A percentile compares a stretch with the other conserved stretches of the same genome.
Conservation (phyloP, 1,140 invertebrate species). For the Ceratitis capitata region DNA sequence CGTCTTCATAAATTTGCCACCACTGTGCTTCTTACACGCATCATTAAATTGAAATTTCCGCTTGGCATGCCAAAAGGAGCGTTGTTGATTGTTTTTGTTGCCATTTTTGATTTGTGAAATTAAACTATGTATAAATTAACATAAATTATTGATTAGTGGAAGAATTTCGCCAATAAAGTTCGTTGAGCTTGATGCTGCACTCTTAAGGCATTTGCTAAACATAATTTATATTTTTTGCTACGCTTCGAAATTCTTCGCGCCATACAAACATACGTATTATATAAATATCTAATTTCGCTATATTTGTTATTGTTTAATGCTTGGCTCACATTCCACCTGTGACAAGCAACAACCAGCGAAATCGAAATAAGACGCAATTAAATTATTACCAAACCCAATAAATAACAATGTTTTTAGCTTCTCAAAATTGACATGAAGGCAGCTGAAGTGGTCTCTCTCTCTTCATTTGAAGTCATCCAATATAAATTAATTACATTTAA, state of each 20-base stretch:
- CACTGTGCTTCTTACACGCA: neutral
- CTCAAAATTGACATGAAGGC: no score
- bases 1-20: neutral
- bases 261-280: neutral
- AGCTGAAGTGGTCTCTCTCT: no score
- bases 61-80: neutral
- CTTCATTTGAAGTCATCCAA: no score
- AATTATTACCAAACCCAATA: no score
- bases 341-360: no score
- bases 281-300: neutral
- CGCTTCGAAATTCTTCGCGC: no score
- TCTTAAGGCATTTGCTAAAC: neutral
- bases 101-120: neutral
- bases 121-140: neutral
- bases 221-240: no score
- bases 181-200: neutral
- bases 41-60: neutral
- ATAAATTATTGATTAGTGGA: neutral
- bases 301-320: neutral
- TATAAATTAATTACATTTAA: no score
- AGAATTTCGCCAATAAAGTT: conserved; percentile 14
- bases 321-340: no score
- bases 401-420: no score
- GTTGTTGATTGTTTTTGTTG: neutral
- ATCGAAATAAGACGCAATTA: no score